Evolutionary conservation across 2,113 vertebrate species (phyloP), one percentile per base, ranked within the genome.

Genomic region (Clarias magur): DNA sequence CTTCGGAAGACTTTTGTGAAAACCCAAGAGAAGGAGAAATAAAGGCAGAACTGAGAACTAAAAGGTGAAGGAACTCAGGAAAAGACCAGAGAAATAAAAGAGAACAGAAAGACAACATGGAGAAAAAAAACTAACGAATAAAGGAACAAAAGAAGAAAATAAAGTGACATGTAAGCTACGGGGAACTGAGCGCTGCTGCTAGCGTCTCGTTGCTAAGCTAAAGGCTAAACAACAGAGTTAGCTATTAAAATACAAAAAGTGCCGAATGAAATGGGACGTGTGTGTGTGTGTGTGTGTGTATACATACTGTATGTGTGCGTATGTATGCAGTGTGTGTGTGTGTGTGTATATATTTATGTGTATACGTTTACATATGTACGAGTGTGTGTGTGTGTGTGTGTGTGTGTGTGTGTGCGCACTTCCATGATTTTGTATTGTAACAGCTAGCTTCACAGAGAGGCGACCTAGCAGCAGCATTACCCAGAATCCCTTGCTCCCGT

Each of bases 401-500:
- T 19, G 16, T 60, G 57, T 19, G 57, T 60, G 57, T 60, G 15
- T 60, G 57, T 19, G 4, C 17, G 57, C 17, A 16, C 11, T 4
- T 73, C 9, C 17, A 19, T 53, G 23, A 11, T 16, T 82, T 27
- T 65, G 38, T 82, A 67, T 82, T 82, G 67, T 70, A 27, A 53
- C 48, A 83, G 25, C n/a, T 70, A 85, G 38, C 54, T 82, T 80
- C 11, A 86, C 67, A 85, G 60, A 87, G 34, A 48, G 54, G 48
- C 75, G 27, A 42, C 67, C 75, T 86, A 89, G 87, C 91, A 89
- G 93, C 93, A 93, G 92, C 93, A 92, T 93, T 87, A 90, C 89
- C 95, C 95, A 96, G 94, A 95, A 95, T 96, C 97, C 96, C 95
- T 94, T 93, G 95, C 96, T 95, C 95, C 95, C 89, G 85, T 80